Evolutionary conservation across 2,797 vertebrate species (phyloP), one percentile per base, ranked within the genome.

Genomic region (Ctenopoma kingsleyae): DNA sequence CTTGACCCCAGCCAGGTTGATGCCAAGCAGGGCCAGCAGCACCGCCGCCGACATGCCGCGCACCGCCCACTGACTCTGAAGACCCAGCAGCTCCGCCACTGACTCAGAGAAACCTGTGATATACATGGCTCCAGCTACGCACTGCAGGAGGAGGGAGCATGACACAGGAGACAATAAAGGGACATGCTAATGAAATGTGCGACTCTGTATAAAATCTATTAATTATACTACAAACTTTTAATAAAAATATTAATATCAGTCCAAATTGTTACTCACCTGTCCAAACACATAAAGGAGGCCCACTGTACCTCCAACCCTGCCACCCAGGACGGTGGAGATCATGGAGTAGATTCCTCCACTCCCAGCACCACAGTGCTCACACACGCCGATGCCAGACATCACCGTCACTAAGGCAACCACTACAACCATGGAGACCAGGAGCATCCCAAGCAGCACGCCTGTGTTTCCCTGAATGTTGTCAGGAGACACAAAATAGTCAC

Each of bases 41-140:
- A 99, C 96, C 0, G 75, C 93, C 2, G 94, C 89, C 0, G 98
- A 98, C 90, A 99, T 95, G 43, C 94, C 94, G 0, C 96, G 92
- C 36, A 98, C 96, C 0, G 91, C 94, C 98, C 98, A 99, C 84
- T 94, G 95, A 35, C 88, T 95, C 89, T 94, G 88, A 56, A 99
- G 90, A 15, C 84, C 91, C 86, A 99, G 86, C 30, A 98, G 85
- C 30, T 95, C 95, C 0, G 97, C 96, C 46, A 99, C 95, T 3
- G 98, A 99, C 88, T 99, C 98, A 0, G 98, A 95, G 71, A 99
- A 99, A 62, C 98, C 98, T 0, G 97, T 98, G 93, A 99, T 94
- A 78, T 99, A 99, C 97, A 99, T 96, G 69, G 98, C 97, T 62
- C 97, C 97, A 74, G 98, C 98, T 80, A 98, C 97, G 20, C 98